These are phyloP conservation scores for Lithobates sylvaticus DNA, from an alignment of 2,797 vertebrate species.

Conservation along the genomic window DNA sequence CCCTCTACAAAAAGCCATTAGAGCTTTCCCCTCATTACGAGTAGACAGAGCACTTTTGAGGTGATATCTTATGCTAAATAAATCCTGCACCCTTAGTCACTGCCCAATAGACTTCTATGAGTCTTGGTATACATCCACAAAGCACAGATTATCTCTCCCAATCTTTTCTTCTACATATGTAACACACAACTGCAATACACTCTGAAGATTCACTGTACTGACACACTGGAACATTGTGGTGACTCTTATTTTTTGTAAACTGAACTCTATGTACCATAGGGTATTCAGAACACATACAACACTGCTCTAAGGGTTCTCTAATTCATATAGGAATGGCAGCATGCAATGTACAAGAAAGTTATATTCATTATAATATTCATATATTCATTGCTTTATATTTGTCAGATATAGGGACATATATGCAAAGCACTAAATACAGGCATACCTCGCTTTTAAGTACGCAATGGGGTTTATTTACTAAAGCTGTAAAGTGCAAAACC, in stretches of 20 bases:
- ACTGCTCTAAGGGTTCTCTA: neutral
- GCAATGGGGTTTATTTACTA: no score
- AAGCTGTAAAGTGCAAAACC: no score
- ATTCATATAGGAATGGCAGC: neutral
- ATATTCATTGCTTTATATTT: no score
- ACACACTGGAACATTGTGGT: no score
- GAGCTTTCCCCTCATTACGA: constrained; percentile 48
- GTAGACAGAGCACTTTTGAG: constrained; percentile 46
- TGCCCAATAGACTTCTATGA: neutral
- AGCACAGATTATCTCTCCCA: neutral
- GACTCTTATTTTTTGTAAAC: no score
- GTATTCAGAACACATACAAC: neutral
- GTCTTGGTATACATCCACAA: neutral
- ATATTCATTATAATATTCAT: no score
- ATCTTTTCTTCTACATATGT: neutral
- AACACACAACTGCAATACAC: neutral
- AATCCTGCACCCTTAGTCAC: neutral
- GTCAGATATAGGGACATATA: no score
- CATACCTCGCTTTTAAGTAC: no score
- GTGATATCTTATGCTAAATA: constrained; percentile 28
- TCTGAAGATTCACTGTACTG: no score
- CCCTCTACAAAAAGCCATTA: constrained; percentile 58
- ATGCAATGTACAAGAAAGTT: neutral
- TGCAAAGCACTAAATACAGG: no score
- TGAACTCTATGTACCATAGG: neutral